Conservation (phyloP, 2,888 invertebrate species). For the Trypoxylon attenuatum region DNA sequence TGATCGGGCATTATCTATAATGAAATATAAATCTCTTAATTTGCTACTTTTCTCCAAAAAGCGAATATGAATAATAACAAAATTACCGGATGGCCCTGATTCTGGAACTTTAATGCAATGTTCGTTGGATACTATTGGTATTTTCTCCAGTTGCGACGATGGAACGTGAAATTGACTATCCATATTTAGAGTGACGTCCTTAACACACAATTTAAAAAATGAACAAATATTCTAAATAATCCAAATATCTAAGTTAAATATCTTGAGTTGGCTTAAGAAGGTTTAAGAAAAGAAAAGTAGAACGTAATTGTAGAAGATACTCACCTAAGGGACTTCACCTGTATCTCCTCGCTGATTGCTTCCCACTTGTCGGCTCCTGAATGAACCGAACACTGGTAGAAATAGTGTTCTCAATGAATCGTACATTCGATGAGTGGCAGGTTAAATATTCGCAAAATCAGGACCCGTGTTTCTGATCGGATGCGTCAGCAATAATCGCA, state of each 20-base stretch:
- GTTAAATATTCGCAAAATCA: slow-evolving; percentile 29
- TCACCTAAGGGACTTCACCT: too few relatives aligned
- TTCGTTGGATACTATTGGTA: slow-evolving; percentile 16
- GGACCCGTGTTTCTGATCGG: not conserved
- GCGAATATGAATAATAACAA: not conserved
- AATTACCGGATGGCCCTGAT: slow-evolving; percentile 19
- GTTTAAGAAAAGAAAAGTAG: too few relatives aligned
- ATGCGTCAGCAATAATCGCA: slow-evolving; percentile 34
- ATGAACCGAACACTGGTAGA: not conserved
- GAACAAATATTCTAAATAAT: too few relatives aligned
- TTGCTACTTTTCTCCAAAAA: too few relatives aligned
- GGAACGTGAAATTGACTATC: not conserved
- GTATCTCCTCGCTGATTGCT: too few relatives aligned
- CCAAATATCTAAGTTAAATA: too few relatives aligned
- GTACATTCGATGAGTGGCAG: slow-evolving; percentile 25
- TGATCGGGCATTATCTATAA: too few relatives aligned
- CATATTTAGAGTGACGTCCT: slow-evolving; percentile 1
- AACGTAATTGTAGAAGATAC: too few relatives aligned
- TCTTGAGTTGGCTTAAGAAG: too few relatives aligned
- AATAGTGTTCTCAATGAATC: slow-evolving; percentile 19
- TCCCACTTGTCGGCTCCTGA: too few relatives aligned
- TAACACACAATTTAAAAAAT: too few relatives aligned
- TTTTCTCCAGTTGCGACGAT: slow-evolving; percentile 18
- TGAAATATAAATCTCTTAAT: too few relatives aligned
- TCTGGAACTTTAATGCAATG: slow-evolving; percentile 16